Evolutionary conservation across 2,888 invertebrate genomes (phyloP), one percentile per base, ranked within the genome.

Genomic region (Cylindroiulus punctatus): DNA sequence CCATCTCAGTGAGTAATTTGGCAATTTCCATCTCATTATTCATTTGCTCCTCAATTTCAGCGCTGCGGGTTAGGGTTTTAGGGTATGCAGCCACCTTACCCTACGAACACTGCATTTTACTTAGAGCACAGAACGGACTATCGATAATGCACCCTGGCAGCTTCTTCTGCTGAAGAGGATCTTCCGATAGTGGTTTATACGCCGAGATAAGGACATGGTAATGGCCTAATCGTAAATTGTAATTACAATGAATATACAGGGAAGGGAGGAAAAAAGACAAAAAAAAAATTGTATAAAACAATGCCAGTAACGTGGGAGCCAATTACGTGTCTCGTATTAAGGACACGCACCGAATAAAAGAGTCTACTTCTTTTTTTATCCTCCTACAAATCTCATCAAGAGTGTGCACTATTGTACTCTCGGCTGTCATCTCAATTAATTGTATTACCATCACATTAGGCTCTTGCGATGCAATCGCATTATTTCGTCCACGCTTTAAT

Each of bases 11-110:
- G 65, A 65, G 65, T 65, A 65, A 65, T 65, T 65, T 65, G 65
- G 65, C 65, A 65, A 65, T 65, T 65, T 65, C 65, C 65, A 65
- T 65, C 65, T 65, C 65, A 65, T 65, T 65, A 65, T 65, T 65
- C 65, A 65, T 65, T 65, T 65, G 65, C 65, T 65, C 22, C 65
- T 65, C 65, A 65, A 65, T 65, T 65, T 65, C 65, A 65, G 65
- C 65, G 26, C 65, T 26, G 19, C 65, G 65, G 65, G 65, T 65
- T 26, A 65, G 26, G 65, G 12, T 26, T n/a, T n/a, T n/a, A n/a
- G n/a, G n/a, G n/a, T n/a, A 52, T 57, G 57, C 22, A n/a, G 12
- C 2, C 22, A 1, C 57, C n/a, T n/a, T n/a, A 26, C 26, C 26
- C 65, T 1, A 7, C 26, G 8, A 4, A 26, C 26, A 26, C 22